phyloP scores from a whole-genome alignment of 2,888 invertebrate species.

The Drosophila austrosaltans region DNA sequence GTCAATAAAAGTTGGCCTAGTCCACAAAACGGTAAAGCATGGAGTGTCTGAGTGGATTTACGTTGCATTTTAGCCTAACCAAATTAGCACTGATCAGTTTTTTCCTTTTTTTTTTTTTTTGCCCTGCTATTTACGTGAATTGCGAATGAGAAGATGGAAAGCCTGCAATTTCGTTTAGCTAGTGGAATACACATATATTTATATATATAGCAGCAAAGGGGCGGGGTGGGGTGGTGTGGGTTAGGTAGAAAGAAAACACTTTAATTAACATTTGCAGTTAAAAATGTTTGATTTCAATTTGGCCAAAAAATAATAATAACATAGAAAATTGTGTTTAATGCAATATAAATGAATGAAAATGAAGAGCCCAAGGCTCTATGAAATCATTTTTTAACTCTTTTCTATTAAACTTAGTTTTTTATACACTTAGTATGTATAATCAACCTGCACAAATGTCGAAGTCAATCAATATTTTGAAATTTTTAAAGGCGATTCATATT shows the following conservation, averaged over 20 bases:
- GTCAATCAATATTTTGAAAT: too few species aligned
- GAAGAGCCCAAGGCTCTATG: not conserved
- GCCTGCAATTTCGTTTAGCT: too few species aligned
- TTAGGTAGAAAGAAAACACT: not conserved
- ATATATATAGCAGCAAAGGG: too few species aligned
- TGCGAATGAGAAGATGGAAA: too few species aligned
- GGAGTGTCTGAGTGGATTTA: constrained; percentile 41
- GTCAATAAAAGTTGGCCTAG: constrained; percentile 74
- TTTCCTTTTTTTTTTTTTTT: not conserved
- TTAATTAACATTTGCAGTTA: constrained; percentile 4
- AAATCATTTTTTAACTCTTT: not conserved
- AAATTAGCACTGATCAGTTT: constrained; percentile 33
- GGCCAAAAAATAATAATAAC: not conserved
- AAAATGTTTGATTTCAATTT: not conserved
- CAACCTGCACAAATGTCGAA: too few species aligned
- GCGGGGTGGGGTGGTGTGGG: too few species aligned
- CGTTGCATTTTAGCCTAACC: constrained; percentile 22
- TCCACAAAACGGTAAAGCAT: constrained; percentile 36
- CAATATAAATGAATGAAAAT: not conserved
- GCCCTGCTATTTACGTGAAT: not conserved
- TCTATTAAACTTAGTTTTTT: too few species aligned
- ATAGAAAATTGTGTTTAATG: not conserved
- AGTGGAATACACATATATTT: not conserved
- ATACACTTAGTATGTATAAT: too few species aligned
- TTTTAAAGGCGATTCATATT: too few species aligned